These are phyloP conservation scores for Heterotilapia buettikoferi DNA, from an alignment of 2,113 vertebrate genomes.

Conservation along the genomic window DNA sequence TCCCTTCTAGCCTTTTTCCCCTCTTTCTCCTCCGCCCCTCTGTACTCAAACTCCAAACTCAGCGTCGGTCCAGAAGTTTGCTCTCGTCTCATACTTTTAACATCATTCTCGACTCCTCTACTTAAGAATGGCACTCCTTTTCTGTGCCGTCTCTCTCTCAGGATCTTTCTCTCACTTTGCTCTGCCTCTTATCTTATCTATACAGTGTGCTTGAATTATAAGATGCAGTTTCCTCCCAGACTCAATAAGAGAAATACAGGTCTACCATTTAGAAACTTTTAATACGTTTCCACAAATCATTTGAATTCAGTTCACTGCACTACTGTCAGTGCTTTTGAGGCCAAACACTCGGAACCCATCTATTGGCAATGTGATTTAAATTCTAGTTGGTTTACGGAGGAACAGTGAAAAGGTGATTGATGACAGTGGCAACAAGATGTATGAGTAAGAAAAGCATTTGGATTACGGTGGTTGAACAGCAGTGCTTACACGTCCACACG, in stretches of 20 bases:
- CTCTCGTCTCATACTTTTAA: neutral
- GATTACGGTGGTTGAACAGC: neutral
- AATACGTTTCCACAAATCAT: neutral
- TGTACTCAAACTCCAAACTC: neutral
- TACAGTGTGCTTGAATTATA: slow-evolving; percentile 4
- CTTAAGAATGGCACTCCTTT: neutral
- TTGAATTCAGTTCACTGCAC: neutral
- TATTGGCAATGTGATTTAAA: neutral
- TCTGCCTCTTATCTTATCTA: slow-evolving; percentile 18
- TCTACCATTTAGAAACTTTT: neutral
- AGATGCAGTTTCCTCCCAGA: neutral
- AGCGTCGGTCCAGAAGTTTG: neutral
- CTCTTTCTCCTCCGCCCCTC: neutral
- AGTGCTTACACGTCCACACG: neutral
- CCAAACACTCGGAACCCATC: neutral
- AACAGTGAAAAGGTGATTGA: slow-evolving; percentile 14
- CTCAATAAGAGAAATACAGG: neutral
- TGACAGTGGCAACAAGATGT: slow-evolving; percentile 3
- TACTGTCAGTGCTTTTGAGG: neutral
- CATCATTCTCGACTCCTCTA: neutral
- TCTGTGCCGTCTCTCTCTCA: neutral
- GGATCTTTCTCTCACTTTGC: neutral
- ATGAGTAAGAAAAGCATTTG: slow-evolving; percentile 10
- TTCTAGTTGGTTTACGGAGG: neutral
- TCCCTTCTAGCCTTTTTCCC: neutral